Base-by-base conservation (phyloP, 2,113 vertebrate genomes). In the Sceloporus undulatus region DNA sequence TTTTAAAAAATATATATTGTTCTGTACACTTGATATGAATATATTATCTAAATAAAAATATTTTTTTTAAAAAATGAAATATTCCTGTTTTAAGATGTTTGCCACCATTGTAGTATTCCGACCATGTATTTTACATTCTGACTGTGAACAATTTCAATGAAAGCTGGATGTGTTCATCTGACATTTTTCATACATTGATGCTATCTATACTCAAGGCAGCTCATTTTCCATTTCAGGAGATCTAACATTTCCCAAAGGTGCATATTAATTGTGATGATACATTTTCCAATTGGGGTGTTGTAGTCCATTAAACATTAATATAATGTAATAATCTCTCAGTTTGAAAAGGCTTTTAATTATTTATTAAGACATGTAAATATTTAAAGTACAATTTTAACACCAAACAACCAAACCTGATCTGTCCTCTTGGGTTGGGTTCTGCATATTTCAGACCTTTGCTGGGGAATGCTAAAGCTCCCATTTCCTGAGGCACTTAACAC, bases 281-380 rank as follows among this genome's bases (percentile, higher is more conserved):
- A 70, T 0, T 1, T 70, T 90, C 59, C 79, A 88, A 89, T 68
- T 87, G 88, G 89, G 80, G 75, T 80, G 82, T 88, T 81, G 86
- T 5, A 79, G 68, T 27, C 74, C 79, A 84, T 90, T 91, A 94
- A 91, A 91, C 42, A 84, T 92, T 91, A 81, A 93, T 91, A 75
- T 70, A 83, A 89, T 27, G 19, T 84, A 91, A 87, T 90, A 90
- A 85, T 70, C 42, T 89, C 79, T 59, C 88, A 90, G 40, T 65
- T 62, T 85, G 0, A 0, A 71, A 89, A 88, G 42, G 23, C 71
- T 65, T 85, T 88, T 84, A 94, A 95, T 93, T 90, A 93, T 92
- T 93, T 90, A 94, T 86, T 70, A 79, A 86, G 42, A 82, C 4
- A 23, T 80, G 86, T 92, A 91, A 91, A 93, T 90, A 89, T 91